Evolutionary conservation across 2,888 invertebrate genomes (phyloP).

Genomic region (Pandemis corylana): DNA sequence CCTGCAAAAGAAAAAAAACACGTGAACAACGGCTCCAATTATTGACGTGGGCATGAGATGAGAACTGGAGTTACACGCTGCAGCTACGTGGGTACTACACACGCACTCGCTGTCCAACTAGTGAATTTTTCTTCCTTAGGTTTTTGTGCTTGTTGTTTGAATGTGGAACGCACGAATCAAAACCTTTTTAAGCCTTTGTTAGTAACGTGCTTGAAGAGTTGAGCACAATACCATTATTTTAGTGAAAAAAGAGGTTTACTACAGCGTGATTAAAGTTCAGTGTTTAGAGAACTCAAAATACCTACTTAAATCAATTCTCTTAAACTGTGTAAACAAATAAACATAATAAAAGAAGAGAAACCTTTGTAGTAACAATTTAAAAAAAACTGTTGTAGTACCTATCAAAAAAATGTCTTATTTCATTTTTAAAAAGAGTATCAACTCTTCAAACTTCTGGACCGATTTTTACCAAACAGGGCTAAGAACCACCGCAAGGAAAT

Average conservation of each 20-base stretch:
- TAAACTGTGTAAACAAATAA: not conserved
- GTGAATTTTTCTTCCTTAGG: not conserved
- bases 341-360: not conserved
- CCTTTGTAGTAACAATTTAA: no score
- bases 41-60: constrained; percentile 80
- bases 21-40: constrained; percentile 82
- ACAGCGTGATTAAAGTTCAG: no score
- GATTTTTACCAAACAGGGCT: no score
- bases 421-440: no score
- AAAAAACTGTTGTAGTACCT: no score
- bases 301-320: not conserved
- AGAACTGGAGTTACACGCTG: constrained; percentile 59
- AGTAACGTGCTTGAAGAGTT: no score
- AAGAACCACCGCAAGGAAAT: no score
- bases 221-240: no score
- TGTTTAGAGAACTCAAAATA: not conserved
- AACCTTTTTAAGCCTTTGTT: no score
- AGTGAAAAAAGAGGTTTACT: no score
- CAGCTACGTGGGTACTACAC: constrained; percentile 27
- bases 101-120: constrained; percentile 24
- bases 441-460: no score
- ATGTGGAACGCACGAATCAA: not conserved
- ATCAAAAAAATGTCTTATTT: no score
- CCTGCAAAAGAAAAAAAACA: constrained; percentile 77
- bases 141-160: not conserved